phyloP scores from a whole-genome alignment of 2,888 invertebrate genomes.

The Acanthosoma haemorrhoidale region DNA sequence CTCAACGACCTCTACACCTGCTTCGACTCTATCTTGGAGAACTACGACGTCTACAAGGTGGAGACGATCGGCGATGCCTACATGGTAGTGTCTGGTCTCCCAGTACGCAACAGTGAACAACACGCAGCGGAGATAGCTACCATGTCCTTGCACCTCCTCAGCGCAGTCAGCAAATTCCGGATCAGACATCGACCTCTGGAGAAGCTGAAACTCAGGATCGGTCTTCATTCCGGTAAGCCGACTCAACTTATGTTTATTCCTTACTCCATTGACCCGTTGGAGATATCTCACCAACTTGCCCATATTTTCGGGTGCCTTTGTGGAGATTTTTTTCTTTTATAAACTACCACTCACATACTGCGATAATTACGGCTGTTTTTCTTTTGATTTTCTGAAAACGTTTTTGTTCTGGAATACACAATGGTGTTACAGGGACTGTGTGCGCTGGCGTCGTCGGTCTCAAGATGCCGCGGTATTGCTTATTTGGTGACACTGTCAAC shows the following conservation, averaged over 20 bases:
- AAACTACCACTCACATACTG: too few relatives aligned
- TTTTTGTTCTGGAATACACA: too few relatives aligned
- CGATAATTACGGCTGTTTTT: too few relatives aligned
- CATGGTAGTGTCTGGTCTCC: constrained; percentile 87
- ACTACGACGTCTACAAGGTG: constrained; percentile 84
- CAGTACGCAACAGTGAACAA: constrained; percentile 77
- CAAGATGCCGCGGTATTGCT: constrained; percentile 89
- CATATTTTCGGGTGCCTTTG: too few relatives aligned
- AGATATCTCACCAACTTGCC: too few relatives aligned
- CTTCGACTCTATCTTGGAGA: constrained; percentile 88
- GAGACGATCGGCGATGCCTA: constrained; percentile 76
- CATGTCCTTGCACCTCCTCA: constrained; percentile 82
- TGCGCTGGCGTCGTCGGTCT: constrained; percentile 88
- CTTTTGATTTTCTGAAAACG: too few relatives aligned
- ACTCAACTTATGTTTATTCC: too few relatives aligned
- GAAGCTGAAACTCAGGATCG: constrained; percentile 78
- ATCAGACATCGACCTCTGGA: constrained; percentile 83
- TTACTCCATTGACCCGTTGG: too few relatives aligned
- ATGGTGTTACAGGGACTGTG: constrained; percentile 68
- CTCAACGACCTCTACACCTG: constrained; percentile 90
- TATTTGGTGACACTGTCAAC: constrained; percentile 90
- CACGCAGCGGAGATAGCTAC: constrained; percentile 92
- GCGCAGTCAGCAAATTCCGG: constrained; percentile 76
- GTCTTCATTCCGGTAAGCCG: constrained; percentile 74
- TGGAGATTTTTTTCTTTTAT: too few relatives aligned